A percentile compares a stretch with the other conserved stretches of the same genome.
These are phyloP conservation scores for Bergia puertoricense DNA, from an alignment of 92 coral and sea anemone genomes.

Conservation along the genomic window DNA sequence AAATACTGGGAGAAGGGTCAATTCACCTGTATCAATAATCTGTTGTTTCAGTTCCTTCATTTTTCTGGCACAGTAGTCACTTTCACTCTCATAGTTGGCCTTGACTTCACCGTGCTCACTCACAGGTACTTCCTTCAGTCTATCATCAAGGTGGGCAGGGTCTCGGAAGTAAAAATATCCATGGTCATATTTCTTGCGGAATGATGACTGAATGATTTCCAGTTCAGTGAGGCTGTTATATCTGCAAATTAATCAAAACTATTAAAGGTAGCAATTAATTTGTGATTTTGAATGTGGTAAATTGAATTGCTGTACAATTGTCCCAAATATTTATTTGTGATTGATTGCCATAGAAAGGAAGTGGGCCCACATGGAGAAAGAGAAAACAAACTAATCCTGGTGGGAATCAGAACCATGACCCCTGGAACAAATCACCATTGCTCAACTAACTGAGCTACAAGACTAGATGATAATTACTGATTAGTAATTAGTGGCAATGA, in stretches of 20 bases:
- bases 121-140: conserved; percentile 44
- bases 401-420: too few species aligned
- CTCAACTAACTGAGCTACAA: too few species aligned
- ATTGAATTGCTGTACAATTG: too few species aligned
- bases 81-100: conserved; percentile 74
- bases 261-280: background rate
- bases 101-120: conserved; percentile 44
- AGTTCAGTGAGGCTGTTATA: conserved; percentile 94
- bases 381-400: too few species aligned
- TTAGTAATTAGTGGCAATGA: too few species aligned
- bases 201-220: conserved; percentile 95
- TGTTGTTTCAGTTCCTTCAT: conserved; percentile 92
- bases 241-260: conserved; percentile 43
- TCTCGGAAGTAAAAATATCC: conserved; percentile 95
- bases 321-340: too few species aligned
- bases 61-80: conserved; percentile 90
- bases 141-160: conserved; percentile 62
- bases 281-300: too few species aligned
- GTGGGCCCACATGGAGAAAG: too few species aligned
- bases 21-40: conserved; percentile 92
- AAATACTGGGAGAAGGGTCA: too few species aligned
- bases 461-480: too few species aligned
- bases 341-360: too few species aligned
- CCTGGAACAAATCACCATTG: too few species aligned
- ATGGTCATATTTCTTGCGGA: conserved; percentile 90